phyloP scores from a whole-genome alignment of 2,113 vertebrate genomes.

The Caranx melampygus region DNA sequence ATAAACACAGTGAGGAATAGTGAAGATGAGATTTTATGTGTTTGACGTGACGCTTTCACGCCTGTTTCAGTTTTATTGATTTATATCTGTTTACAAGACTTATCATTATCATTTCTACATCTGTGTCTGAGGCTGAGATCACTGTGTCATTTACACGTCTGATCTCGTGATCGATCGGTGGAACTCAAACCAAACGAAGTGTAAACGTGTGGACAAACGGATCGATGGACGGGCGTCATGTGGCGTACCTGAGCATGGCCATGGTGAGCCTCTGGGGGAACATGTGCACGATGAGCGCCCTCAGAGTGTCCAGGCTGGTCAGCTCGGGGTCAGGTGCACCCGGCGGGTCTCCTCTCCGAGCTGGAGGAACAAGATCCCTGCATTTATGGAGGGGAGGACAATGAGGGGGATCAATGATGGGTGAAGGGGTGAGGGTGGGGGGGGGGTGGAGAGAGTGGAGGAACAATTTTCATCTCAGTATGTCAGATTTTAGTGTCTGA shows the following conservation, averaged over 20 bases:
- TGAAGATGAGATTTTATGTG: neutral
- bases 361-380: constrained; percentile 97
- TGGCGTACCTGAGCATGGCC: constrained; percentile 90
- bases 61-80: neutral
- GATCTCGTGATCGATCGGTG: constrained; percentile 1
- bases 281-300: constrained; percentile 98
- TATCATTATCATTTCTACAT: neutral
- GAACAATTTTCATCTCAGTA: constrained; percentile 28
- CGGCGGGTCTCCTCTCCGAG: constrained; percentile 95
- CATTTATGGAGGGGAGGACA: constrained; percentile 40
- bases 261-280: constrained; percentile 99
- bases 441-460: constrained; percentile 13
- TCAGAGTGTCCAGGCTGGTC: constrained; percentile 97
- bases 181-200: neutral
- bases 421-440: neutral
- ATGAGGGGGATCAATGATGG: constrained; percentile 15
- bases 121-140: neutral
- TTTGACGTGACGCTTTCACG: neutral
- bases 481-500: accelerated
- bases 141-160: neutral
- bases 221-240: neutral
- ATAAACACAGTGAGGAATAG: too few relatives aligned
- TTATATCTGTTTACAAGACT: neutral
- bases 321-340: constrained; percentile 97
- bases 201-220: neutral